These are phyloP conservation scores for Brachypteracias leptosomus DNA, from an alignment of 2,113 vertebrate species.

Conservation along the genomic window DNA sequence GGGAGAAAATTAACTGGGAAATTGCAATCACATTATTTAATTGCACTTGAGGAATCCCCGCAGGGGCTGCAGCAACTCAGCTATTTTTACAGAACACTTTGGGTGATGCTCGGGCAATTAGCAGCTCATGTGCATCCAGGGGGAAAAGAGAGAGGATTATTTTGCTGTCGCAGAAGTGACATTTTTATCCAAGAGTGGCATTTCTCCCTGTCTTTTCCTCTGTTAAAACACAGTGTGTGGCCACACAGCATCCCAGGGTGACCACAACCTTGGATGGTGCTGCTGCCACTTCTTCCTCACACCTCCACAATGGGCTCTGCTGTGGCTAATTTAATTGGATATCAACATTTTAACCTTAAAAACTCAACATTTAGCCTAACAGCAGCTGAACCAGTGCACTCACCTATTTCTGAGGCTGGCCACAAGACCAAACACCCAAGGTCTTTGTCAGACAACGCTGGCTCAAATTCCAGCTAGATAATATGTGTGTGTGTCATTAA, in stretches of 20 bases:
- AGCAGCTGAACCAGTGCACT: not conserved
- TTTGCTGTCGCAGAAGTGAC: not conserved
- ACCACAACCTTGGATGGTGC: fast-evolving
- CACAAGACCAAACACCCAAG: not conserved
- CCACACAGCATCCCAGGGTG: not conserved
- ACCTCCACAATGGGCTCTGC: no score
- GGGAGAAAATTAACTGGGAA: not conserved
- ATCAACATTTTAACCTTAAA: fast-evolving
- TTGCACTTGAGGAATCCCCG: not conserved
- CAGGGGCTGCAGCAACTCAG: not conserved
- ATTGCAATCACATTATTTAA: not conserved
- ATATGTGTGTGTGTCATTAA: fast-evolving
- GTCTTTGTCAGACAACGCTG: not conserved
- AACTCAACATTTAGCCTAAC: not conserved
- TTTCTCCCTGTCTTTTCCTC: not conserved
- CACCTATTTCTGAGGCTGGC: not conserved
- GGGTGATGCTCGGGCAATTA: not conserved
- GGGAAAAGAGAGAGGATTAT: not conserved
- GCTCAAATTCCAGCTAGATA: not conserved
- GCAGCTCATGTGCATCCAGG: not conserved
- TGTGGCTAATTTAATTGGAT: not conserved
- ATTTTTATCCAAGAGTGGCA: not conserved
- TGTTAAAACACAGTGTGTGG: not conserved
- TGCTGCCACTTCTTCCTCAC: not conserved
- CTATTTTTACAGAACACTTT: fast-evolving